Evolutionary conservation across 2,797 vertebrate genomes (phyloP), one percentile per base, ranked within the genome.

Genomic region (Octomys mimax): DNA sequence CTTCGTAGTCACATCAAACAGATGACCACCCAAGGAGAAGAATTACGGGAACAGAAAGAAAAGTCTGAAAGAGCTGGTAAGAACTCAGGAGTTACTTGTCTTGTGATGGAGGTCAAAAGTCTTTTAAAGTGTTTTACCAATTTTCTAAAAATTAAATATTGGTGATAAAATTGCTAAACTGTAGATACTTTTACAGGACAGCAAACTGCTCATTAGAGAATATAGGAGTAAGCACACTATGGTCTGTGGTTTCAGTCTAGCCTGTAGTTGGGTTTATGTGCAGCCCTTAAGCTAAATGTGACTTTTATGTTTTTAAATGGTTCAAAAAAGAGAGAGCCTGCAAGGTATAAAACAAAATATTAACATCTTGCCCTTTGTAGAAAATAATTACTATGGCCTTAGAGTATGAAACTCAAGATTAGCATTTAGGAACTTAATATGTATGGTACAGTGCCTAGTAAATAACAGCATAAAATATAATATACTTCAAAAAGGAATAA

Each of bases 21-120:
- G 97, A 94, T 99, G 26, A 98, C 98, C 61, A 96, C 97, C 46
- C 99, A 99, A 97, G 99, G 98, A 94, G 99, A 99, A 64, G 99
- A 99, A 73, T 95, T 99, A 73, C 99, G 99, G 96, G 99, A 99
- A 62, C 99, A 99, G 98, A 99, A 99, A 96, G 99, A 99, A 97
- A 99, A 99, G 96, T 99, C 99, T 28, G 99, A 99, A 98, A 99
- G 98, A 99, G 99, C 99, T 97, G 99, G 99, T 99, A 98, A 99
- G 98, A 96, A 93, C 94, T 89, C 22, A 14, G 68, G 87, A 42
- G 79, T 98, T 95, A 87, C 24, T 96, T n/a, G 9, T 79, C 97
- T 97, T 89, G 13, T 57, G 42, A 89, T 92, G n/a, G n/a, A 70
- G 28, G 6, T 77, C 19, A 46, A n/a, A 97, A 91, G 33, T 84